Base-by-base conservation (phyloP, 2,797 vertebrate species). In the Danio tinwini region DNA sequence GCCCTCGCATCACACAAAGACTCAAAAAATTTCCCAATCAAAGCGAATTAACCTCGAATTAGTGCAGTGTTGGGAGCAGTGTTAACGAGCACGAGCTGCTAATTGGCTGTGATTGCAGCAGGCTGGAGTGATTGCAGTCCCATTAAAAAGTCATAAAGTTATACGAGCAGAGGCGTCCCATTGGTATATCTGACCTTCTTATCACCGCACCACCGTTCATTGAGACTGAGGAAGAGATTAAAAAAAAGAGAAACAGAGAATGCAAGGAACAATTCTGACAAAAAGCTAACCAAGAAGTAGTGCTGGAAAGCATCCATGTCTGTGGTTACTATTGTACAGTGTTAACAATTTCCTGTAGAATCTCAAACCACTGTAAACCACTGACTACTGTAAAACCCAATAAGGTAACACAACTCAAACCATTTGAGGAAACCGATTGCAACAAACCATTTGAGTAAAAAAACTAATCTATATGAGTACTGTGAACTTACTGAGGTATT, bases 101-200 rank as follows among this genome's bases (percentile, higher is more conserved):
- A 86, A 86, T 86, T 86, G 85, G 83, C 73, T 68, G 64, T 86
- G 85, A 86, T 86, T 86, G 83, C 85, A 83, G 89, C 90, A 87
- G 83, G 88, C 88, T 75, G 89, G 87, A 91, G 91, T 93, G 92
- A 93, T 93, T 93, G 93, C 81, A 70, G 88, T 89, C 87, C 90
- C 91, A 93, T 93, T 93, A 93, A 93, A 93, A 93, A 92, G 91
- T 92, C 92, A 94, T 93, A 92, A 93, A 93, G 90, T 93, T 92
- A 91, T 92, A 92, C 80, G 88, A 93, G 92, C 88, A 52, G 83
- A 65, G 85, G 84, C 39, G 83, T 90, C 91, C 91, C 89, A 89
- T 88, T 84, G 84, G 90, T 88, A 86, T 49, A 73, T 82, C 85
- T 84, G 83, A 84, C 85, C 85, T 84, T 83, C 83, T 72, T 76